Base-by-base conservation (phyloP, 2,797 vertebrate species). In the Harpagifer antarcticus region DNA sequence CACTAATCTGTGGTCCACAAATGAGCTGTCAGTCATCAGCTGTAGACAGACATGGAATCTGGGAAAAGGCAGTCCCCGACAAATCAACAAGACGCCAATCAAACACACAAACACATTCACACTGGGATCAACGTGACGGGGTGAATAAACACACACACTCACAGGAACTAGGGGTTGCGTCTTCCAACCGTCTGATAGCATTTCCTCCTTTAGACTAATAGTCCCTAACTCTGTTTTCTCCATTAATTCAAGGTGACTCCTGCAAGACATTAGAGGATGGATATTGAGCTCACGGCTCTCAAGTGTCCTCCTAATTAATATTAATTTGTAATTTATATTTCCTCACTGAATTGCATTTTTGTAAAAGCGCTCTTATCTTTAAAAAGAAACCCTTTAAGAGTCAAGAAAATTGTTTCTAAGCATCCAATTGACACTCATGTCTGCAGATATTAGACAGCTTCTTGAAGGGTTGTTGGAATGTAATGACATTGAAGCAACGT, bases 11-110 rank as follows among this genome's bases (percentile, higher is more conserved):
- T 86, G 86, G 57, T 74, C 86, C 88, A 86, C 89, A 94, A 94
- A 94, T 94, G 91, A 92, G 88, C 92, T 93, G 92, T 93, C 94
- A 93, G 85, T 93, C 93, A 94, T 84, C 84, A 75, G 70, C 68
- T 58, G 72, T 48, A 81, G 85, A 91, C 90, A 68, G 89, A 82
- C 88, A 63, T 86, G 33, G 74, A 75, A 86, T 82, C 73, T 12
- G 70, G 86, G 78, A 76, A 80, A 82, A 87, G 77, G 82, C 91
- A 84, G 88, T 86, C 80, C 79, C 84, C 72, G 56, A 85, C 82
- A 87, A 92, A 93, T 91, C 90, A 93, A 92, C 92, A 91, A 87
- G 90, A 86, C 65, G 88, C 90, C 92, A 88, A 85, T 90, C 92
- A 83, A 65, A 73, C 76, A 72, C 74, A 86, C 87, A 67, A 53